These are phyloP conservation scores for Aphodius sticticus DNA, from an alignment of 2,888 invertebrate genomes.

Conservation along the genomic window DNA sequence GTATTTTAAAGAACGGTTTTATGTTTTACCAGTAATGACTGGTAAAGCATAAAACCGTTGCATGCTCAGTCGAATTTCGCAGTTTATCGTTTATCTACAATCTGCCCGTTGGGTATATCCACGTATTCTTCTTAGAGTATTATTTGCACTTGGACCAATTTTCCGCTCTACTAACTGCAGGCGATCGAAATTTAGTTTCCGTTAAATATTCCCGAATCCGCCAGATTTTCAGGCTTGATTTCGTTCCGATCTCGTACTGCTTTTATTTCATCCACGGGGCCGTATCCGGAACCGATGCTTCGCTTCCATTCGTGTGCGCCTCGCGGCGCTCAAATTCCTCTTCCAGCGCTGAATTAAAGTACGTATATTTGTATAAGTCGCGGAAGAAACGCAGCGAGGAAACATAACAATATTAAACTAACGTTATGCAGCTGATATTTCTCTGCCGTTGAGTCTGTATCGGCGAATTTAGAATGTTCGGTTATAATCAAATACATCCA, in stretches of 20 bases:
- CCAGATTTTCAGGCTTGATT: neutral
- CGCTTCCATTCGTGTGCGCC: neutral
- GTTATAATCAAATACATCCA: too few relatives aligned
- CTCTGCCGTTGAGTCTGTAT: neutral
- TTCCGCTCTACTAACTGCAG: constrained; percentile 4
- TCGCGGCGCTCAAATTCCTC: neutral
- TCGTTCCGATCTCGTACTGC: neutral
- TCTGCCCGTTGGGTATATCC: neutral
- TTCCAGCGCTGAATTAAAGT: neutral
- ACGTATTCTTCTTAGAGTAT: neutral
- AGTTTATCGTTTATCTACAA: neutral
- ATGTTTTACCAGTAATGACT: too few relatives aligned
- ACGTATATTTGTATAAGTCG: neutral
- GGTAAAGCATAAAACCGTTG: too few relatives aligned
- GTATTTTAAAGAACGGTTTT: too few relatives aligned
- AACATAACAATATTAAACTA: neutral
- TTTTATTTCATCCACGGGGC: neutral
- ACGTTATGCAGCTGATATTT: neutral
- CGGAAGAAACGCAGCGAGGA: neutral
- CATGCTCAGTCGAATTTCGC: neutral
- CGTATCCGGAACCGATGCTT: neutral
- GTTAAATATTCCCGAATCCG: neutral
- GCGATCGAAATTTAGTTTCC: neutral
- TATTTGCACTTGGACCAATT: neutral
- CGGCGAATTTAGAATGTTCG: neutral